Evolutionary conservation across 2,888 invertebrate species (phyloP).

Genomic region (Polyommatus iphigenia): DNA sequence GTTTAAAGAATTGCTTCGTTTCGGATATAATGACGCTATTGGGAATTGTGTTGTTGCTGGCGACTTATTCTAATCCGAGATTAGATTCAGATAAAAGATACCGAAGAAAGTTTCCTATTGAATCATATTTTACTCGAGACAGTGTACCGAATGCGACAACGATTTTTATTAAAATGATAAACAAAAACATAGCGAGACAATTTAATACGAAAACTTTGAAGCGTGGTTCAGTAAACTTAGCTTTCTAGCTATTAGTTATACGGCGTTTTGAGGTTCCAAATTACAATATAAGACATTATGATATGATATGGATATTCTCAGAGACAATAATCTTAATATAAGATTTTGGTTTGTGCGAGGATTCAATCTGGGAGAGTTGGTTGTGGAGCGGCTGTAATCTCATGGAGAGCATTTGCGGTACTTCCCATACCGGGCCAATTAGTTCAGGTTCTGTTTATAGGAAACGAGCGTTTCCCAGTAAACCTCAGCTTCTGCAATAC

Average conservation of each 20-base stretch:
- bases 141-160: not conserved
- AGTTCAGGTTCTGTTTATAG: constrained; percentile 51
- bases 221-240: not conserved
- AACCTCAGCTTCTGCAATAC: constrained; percentile 39
- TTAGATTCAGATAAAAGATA: constrained; percentile 21
- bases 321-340: not conserved
- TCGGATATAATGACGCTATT: constrained; percentile 28
- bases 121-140: not conserved
- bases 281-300: not conserved
- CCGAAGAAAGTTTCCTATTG: not conserved
- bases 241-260: not conserved
- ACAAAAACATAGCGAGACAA: not conserved
- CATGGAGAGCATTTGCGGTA: constrained; percentile 50
- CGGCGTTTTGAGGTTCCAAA: not conserved
- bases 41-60: constrained; percentile 12
- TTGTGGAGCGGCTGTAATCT: constrained; percentile 41
- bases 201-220: not conserved
- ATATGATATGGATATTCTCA: not conserved
- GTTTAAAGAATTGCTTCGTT: constrained; percentile 28
- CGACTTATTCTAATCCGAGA: constrained; percentile 8
- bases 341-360: constrained; percentile 9
- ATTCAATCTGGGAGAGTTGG: constrained; percentile 39
- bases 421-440: constrained; percentile 59
- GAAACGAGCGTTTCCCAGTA: constrained; percentile 40
- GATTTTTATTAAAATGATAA: not conserved